Conservation (phyloP, 2,113 vertebrate genomes). For the Aphyosemion australe region DNA sequence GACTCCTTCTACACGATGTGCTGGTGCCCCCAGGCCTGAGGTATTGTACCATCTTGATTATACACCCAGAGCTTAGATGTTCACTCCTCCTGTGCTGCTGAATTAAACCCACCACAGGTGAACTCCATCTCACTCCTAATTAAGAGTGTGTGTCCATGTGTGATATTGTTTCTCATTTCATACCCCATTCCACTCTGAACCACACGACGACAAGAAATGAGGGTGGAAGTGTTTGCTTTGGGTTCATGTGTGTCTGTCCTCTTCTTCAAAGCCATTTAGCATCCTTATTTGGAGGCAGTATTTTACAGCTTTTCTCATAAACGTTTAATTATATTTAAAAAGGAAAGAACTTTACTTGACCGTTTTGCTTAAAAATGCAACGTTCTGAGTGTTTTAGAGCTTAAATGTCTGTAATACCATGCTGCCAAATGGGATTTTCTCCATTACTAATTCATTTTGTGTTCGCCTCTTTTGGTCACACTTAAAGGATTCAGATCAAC, state of each 20-base stretch:
- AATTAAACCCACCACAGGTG: constrained; percentile 56
- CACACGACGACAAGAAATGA: constrained; percentile 10
- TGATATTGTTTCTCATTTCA: constrained; percentile 62
- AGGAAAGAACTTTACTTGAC: too few relatives aligned
- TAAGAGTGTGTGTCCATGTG: constrained; percentile 63
- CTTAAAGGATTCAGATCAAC: too few relatives aligned
- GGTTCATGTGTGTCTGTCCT: background rate
- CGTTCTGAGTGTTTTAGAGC: too few relatives aligned
- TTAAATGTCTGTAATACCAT: too few relatives aligned
- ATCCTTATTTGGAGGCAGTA: too few relatives aligned
- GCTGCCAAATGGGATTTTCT: too few relatives aligned
- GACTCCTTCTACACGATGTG: constrained; percentile 29
- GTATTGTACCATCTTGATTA: constrained; percentile 52
- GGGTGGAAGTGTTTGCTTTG: constrained; percentile 18
- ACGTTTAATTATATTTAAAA: too few relatives aligned
- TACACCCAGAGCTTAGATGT: constrained; percentile 43
- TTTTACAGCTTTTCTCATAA: too few relatives aligned
- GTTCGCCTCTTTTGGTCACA: too few relatives aligned
- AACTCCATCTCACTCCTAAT: constrained; percentile 62
- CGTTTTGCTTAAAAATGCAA: too few relatives aligned
- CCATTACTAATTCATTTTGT: too few relatives aligned
- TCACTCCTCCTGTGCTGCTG: constrained; percentile 36
- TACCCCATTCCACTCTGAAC: constrained; percentile 32
- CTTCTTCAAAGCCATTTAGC: too few relatives aligned
- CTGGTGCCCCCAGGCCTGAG: constrained; percentile 42